phyloP scores from a whole-genome alignment of 2,888 invertebrate species.

The Lasioglossum malachurum region DNA sequence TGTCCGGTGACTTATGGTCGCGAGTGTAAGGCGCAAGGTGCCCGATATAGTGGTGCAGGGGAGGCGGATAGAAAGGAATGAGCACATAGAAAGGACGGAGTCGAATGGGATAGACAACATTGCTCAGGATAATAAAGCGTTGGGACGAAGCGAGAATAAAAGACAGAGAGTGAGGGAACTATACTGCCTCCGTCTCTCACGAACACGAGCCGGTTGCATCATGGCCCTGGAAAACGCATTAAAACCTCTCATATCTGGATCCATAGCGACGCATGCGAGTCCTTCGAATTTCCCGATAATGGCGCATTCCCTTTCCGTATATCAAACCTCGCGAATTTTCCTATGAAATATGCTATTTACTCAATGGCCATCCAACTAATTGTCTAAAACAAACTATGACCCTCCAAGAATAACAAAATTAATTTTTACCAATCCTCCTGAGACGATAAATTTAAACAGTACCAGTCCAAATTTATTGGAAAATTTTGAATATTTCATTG shows the following conservation, averaged over 20 bases:
- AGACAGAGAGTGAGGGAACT: not conserved
- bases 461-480: not conserved
- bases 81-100: slow-evolving; percentile 14
- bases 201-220: slow-evolving; percentile 7
- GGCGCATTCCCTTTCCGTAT: not conserved
- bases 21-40: slow-evolving; percentile 1
- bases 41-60: slow-evolving; percentile 15
- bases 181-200: not conserved
- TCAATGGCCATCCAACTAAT: not conserved
- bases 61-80: slow-evolving; percentile 8
- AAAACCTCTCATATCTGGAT: not conserved
- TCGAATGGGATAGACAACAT: slow-evolving; percentile 8
- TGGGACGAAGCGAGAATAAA: slow-evolving; percentile 2
- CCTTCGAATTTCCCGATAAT: slow-evolving; percentile 2
- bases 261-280: not conserved
- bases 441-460: not conserved
- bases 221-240: not conserved
- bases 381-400: not conserved
- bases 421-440: not conserved
- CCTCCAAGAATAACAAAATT: not conserved
- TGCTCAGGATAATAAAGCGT: slow-evolving; percentile 10
- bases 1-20: not conserved
- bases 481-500: too few relatives aligned
- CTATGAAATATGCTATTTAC: not conserved
- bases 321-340: not conserved